Evolutionary conservation across 2,888 invertebrate genomes (phyloP).

Genomic region (Calliphora vomitoria): DNA sequence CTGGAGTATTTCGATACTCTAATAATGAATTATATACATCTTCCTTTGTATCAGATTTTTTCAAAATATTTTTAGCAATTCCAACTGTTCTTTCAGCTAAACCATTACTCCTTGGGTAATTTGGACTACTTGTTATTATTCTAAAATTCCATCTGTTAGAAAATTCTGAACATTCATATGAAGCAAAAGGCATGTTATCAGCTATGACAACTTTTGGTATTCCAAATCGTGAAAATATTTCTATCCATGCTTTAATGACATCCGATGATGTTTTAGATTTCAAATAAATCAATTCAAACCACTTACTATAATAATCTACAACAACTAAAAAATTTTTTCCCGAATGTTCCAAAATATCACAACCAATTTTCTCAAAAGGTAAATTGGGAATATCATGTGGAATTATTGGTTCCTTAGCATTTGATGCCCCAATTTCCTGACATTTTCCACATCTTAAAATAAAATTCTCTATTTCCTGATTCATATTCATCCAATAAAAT

Average conservation of each 20-base stretch:
- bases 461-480: constrained; percentile 19
- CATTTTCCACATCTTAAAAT: constrained; percentile 21
- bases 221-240: constrained; percentile 17
- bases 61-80: too few species aligned
- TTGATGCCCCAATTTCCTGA: constrained; percentile 1
- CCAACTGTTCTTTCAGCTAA: background rate
- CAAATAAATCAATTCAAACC: constrained; percentile 17
- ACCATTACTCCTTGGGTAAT: background rate
- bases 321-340: background rate
- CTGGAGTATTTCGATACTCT: background rate
- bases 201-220: constrained; percentile 15
- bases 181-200: constrained; percentile 29
- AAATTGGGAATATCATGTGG: background rate
- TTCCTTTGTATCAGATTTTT: too few species aligned
- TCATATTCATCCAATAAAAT: constrained; percentile 29
- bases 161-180: background rate
- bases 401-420: constrained; percentile 11
- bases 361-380: constrained; percentile 26
- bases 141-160: background rate
- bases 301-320: constrained; percentile 13
- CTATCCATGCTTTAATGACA: constrained; percentile 4
- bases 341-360: constrained; percentile 1
- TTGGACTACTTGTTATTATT: background rate
- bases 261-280: constrained; percentile 10
- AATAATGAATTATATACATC: too few species aligned